Conservation (phyloP, 2,888 invertebrate genomes). For the Andrena chrysosceles region DNA sequence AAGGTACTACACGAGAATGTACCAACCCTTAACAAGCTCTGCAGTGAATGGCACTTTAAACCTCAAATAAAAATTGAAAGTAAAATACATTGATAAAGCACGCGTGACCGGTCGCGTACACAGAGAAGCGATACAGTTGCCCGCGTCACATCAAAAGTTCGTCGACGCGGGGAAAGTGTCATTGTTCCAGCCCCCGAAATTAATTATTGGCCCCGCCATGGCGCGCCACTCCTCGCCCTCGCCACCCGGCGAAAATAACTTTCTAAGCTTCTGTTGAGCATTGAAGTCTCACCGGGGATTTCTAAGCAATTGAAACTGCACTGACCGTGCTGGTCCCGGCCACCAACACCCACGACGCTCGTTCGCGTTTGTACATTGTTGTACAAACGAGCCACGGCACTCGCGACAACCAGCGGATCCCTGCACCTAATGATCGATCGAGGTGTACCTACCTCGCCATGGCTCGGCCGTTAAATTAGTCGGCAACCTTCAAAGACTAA, state of each 20-base stretch:
- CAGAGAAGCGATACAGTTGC: not conserved
- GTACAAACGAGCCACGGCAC: slow-evolving; percentile 49
- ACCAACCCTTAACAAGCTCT: too few relatives aligned
- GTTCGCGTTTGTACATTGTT: slow-evolving; percentile 38
- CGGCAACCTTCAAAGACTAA: slow-evolving; percentile 68
- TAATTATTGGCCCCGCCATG: slow-evolving; percentile 56
- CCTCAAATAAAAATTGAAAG: not conserved
- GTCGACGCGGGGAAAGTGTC: slow-evolving; percentile 28
- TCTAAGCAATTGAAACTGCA: slow-evolving; percentile 66
- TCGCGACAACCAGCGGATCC: slow-evolving; percentile 25
- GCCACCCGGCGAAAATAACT: slow-evolving; percentile 20
- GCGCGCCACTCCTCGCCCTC: not conserved
- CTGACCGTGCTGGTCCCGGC: slow-evolving; percentile 12
- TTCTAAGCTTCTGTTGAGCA: slow-evolving; percentile 39
- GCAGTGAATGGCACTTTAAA: too few relatives aligned
- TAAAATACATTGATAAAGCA: not conserved
- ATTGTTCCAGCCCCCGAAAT: slow-evolving; percentile 48
- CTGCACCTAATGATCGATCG: slow-evolving; percentile 67
- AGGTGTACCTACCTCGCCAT: slow-evolving; percentile 45
- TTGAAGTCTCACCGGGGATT: slow-evolving; percentile 57
- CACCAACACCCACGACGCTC: slow-evolving; percentile 11
- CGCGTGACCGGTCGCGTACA: not conserved
- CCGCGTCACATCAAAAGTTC: slow-evolving; percentile 23
- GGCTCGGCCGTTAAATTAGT: slow-evolving; percentile 71
- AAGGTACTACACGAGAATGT: too few relatives aligned